These are phyloP conservation scores for Rhimphoctona megacephalus DNA, from an alignment of 2,888 invertebrate species.

Conservation along the genomic window DNA sequence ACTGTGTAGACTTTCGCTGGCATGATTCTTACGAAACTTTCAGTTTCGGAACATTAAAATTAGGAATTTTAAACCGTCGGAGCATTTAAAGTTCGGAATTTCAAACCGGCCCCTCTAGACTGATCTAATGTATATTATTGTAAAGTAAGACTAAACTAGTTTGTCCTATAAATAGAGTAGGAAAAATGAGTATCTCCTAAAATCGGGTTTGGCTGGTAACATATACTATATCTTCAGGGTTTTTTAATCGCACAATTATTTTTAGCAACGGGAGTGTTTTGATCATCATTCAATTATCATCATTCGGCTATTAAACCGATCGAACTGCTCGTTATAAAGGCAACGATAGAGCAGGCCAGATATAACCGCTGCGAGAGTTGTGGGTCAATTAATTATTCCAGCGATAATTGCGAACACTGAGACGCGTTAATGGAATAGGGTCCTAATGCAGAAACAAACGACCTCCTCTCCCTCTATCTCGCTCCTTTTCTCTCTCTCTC, in stretches of 20 bases:
- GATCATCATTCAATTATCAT: constrained; percentile 65
- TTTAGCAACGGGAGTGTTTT: constrained; percentile 19
- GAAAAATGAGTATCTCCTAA: not conserved
- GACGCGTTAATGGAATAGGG: constrained; percentile 52
- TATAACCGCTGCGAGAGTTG: constrained; percentile 2
- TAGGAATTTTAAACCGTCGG: no score
- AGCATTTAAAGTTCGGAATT: no score
- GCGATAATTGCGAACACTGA: constrained; percentile 61
- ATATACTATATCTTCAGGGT: not conserved
- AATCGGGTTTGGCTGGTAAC: not conserved
- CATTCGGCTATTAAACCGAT: constrained; percentile 54
- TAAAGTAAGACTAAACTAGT: not conserved
- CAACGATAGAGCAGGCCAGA: constrained; percentile 44
- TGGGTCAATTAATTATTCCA: constrained; percentile 65
- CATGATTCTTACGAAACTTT: no score
- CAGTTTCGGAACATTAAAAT: no score
- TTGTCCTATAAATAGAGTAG: not conserved
- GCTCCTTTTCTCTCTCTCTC: not conserved
- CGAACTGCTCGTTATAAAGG: constrained; percentile 53
- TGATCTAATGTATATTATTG: no score
- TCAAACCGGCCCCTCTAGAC: no score
- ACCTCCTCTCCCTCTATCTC: not conserved
- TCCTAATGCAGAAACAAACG: constrained; percentile 13
- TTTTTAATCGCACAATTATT: constrained; percentile 61
- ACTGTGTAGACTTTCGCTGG: no score